phyloP scores from a whole-genome alignment of 2,888 invertebrate species.

The Disparrhopalites patrizii region DNA sequence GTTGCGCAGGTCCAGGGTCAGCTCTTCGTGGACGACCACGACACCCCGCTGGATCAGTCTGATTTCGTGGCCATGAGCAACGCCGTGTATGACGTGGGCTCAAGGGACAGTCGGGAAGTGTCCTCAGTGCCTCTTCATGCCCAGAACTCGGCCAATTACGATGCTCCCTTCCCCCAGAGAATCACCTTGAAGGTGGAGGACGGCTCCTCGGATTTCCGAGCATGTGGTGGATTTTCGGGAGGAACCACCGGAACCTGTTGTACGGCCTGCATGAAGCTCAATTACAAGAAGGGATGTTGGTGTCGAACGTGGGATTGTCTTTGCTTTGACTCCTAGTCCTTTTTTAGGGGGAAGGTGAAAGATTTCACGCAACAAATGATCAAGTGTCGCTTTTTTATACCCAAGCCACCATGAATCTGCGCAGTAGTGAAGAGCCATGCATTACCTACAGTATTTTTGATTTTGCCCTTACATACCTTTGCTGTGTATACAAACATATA shows the following conservation, averaged over 20 bases:
- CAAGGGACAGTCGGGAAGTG: background rate
- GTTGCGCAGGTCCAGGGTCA: too few species aligned
- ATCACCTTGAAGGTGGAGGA: slow-evolving; percentile 20
- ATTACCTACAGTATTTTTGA: too few species aligned
- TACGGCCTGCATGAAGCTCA: slow-evolving; percentile 17
- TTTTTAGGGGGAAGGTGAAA: too few species aligned
- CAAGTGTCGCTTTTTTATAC: too few species aligned
- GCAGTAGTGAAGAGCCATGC: too few species aligned
- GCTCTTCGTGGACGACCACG: too few species aligned
- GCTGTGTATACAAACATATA: too few species aligned
- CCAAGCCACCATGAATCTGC: too few species aligned
- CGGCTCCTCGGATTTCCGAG: slow-evolving; percentile 9
- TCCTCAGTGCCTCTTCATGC: background rate
- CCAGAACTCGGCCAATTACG: background rate
- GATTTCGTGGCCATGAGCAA: slow-evolving; percentile 21
- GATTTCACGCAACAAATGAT: too few species aligned
- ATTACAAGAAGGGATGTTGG: slow-evolving; percentile 22
- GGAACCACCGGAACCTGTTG: slow-evolving; percentile 21
- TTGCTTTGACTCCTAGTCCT: slow-evolving; percentile 10
- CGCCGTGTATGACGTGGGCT: slow-evolving; percentile 15
- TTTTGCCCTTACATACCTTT: too few species aligned
- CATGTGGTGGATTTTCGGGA: slow-evolving; percentile 28
- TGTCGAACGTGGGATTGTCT: slow-evolving; percentile 27
- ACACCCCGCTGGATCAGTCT: background rate
- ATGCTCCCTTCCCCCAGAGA: slow-evolving; percentile 16